Conservation (phyloP, 2,113 vertebrate genomes). For the Phrynosoma blainvillii region DNA sequence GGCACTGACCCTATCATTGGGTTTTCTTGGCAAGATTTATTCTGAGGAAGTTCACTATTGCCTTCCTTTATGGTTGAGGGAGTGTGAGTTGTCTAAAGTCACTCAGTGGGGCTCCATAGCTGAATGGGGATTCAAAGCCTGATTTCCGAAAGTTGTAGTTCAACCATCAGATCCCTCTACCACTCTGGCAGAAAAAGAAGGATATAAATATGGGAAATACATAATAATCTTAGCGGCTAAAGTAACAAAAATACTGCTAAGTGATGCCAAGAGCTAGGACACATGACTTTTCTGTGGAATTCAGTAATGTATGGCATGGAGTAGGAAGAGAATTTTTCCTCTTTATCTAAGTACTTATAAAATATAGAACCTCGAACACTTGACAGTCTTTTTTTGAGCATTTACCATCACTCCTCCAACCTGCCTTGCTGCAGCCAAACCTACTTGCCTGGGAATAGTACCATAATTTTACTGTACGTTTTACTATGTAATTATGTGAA, state of each 20-base stretch:
- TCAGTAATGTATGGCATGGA: not conserved
- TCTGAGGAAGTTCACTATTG: too few species aligned
- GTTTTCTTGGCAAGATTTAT: too few species aligned
- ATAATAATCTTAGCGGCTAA: not conserved
- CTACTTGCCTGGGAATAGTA: not conserved
- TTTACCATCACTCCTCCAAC: not conserved
- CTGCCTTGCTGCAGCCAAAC: not conserved
- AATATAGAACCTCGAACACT: not conserved
- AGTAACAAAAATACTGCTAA: not conserved
- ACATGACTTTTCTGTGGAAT: not conserved
- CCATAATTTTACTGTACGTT: not conserved
- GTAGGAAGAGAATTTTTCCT: not conserved
- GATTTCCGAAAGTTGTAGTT: too few species aligned
- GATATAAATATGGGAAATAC: not conserved
- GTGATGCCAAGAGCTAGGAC: not conserved
- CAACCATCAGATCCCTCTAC: too few species aligned
- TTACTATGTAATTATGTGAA: not conserved
- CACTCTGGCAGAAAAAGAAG: not conserved
- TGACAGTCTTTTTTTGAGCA: not conserved
- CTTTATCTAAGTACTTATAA: not conserved
- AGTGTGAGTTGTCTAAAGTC: too few species aligned
- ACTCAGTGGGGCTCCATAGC: too few species aligned
- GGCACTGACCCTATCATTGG: too few species aligned
- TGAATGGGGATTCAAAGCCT: too few species aligned
- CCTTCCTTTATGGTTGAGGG: too few species aligned